A percentile compares a stretch with the other conserved stretches of the same genome.
phyloP scores from a whole-genome alignment of 2,888 invertebrate genomes.

The Rhaphigaster nebulosa region DNA sequence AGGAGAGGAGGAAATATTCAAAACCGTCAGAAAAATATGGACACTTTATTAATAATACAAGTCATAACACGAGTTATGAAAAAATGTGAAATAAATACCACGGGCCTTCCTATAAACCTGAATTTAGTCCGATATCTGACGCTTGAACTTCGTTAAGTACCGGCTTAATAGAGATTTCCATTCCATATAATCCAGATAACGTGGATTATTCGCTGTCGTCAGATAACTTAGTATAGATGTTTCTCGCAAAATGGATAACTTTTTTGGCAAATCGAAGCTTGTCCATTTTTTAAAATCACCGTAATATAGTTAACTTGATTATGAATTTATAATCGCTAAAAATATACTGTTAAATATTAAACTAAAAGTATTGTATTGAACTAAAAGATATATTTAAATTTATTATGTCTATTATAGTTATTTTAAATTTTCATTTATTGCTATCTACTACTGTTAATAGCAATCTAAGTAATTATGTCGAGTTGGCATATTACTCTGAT shows the following conservation, averaged over 20 bases:
- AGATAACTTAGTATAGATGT: background rate
- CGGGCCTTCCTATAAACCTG: background rate
- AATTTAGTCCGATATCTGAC: background rate
- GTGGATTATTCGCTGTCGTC: background rate
- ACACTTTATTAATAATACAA: too few species aligned
- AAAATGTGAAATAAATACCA: too few species aligned
- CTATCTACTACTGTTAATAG: too few species aligned
- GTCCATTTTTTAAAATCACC: background rate
- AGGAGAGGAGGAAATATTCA: too few species aligned
- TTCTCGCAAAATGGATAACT: background rate
- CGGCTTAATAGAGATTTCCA: background rate
- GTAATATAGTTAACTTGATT: background rate
- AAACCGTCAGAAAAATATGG: too few species aligned
- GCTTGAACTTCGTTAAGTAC: background rate
- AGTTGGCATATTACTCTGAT: too few species aligned
- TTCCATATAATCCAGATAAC: background rate
- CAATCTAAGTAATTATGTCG: too few species aligned
- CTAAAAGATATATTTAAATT: background rate
- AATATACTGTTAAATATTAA: background rate
- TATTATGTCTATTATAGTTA: background rate
- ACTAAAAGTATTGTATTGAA: too few species aligned
- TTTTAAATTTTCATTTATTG: too few species aligned
- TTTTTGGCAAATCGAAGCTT: background rate
- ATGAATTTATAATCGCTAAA: background rate
- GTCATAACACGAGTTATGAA: too few species aligned